Evolutionary conservation across 2,113 vertebrate genomes (phyloP).

Genomic region (Thermophis baileyi): DNA sequence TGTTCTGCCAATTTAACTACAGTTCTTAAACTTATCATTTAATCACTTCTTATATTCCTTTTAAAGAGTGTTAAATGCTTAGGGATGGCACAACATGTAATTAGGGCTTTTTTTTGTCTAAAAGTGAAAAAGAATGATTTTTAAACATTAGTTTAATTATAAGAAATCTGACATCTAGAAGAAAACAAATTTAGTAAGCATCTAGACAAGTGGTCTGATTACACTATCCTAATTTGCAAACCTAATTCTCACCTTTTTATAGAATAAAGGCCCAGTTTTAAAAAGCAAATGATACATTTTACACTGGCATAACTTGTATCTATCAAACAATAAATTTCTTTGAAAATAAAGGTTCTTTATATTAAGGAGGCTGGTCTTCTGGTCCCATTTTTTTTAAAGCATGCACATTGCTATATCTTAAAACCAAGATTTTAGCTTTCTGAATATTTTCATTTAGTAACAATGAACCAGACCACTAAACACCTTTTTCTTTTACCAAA

Average conservation of each 20-base stretch:
- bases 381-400: neutral
- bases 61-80: constrained; percentile 57
- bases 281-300: constrained; percentile 89
- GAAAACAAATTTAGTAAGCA: constrained; percentile 84
- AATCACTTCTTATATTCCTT: constrained; percentile 63
- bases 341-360: constrained; percentile 69
- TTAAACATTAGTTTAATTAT: constrained; percentile 70
- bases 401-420: constrained; percentile 58
- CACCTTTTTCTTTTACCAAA: constrained; percentile 49
- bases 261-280: constrained; percentile 83
- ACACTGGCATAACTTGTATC: constrained; percentile 94
- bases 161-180: constrained; percentile 66
- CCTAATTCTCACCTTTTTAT: constrained; percentile 98
- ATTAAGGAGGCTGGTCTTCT: constrained; percentile 56
- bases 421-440: constrained; percentile 69
- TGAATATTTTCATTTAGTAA: constrained; percentile 64
- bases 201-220: constrained; percentile 82
- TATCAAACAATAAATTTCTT: constrained; percentile 76
- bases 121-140: constrained; percentile 56
- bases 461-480: constrained; percentile 57
- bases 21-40: constrained; percentile 65
- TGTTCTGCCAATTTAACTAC: constrained; percentile 61
- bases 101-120: constrained; percentile 46
- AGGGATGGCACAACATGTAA: constrained; percentile 60
- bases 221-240: constrained; percentile 93